Evolutionary conservation across 1,140 invertebrate species (phyloP), one percentile per base, ranked within the genome.

Genomic region (Whitmania pigra): DNA sequence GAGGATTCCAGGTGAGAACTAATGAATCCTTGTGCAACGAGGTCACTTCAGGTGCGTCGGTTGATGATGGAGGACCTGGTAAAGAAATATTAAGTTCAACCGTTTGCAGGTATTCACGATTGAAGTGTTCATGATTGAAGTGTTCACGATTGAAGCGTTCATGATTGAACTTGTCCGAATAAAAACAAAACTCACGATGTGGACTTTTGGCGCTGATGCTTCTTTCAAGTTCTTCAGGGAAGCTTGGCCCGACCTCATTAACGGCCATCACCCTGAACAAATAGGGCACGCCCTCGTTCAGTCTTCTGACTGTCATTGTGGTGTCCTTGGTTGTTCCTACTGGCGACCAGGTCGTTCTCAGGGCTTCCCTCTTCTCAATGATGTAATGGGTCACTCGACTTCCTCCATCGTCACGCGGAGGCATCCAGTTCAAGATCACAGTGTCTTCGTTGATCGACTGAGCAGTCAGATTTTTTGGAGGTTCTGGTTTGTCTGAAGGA

Each of bases 231-330:
- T 78, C 73, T 20, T 91, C 92, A 18, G 94, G 92, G 76, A 95
- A 93, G n/a, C 93, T 94, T 71, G 89, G 88, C 66, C 94, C 95
- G 72, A 78, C 77, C 67, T 75, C 74, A 72, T 97, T 98, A 81
- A 97, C 93, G 73, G 94, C 94, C 85, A 92, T 89, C 0, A 98
- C 93, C 72, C 93, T 87, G 86, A 98, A 98, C 73, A 97, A 92
- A 80, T 98, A 99, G 40, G 91, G 88, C 76, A 87, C 87, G 66
- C 90, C 92, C n/a, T 95, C 87, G 13, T 90, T 90, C 18, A 98
- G 82, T 2, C 93, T 93, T 81, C 93, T 92, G 0, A 94, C 91
- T 25, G 88, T 88, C 79, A 91, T 94, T 15, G 84, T 87, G 9
- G 74, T 76, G 15, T 76, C 71, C 17, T 75, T 27, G 9, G 73